Evolutionary conservation across 2,888 invertebrate species (phyloP), one percentile per base, ranked within the genome.

Genomic region (Volucella inanis): DNA sequence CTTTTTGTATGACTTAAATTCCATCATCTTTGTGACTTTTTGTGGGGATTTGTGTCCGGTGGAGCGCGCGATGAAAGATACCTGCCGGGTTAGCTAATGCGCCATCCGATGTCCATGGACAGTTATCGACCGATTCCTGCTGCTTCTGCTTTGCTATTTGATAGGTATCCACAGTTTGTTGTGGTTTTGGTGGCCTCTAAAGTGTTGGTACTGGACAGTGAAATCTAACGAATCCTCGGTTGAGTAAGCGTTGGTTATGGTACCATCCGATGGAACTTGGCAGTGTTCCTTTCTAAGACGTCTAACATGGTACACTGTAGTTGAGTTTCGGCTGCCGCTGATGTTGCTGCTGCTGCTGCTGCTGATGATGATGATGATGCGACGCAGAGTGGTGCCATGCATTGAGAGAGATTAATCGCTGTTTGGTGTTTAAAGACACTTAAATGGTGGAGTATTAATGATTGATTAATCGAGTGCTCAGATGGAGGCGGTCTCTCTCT

Each of bases 391-490:
- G 82, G 68, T 70, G 77, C 82, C 78, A 72, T 43, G 74, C 86
- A 78, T 52, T 65, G 86, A 82, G 81, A 82, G 82, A 86, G 86
- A 86, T 86, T 86, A 86, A 86, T 86, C 81, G 86, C 86, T 86
- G 82, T 86, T 86, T 86, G 86, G 86, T 86, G 86, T 86, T 86
- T 86, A 86, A 86, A 77, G 86, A 86, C 86, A 86, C 86, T 86
- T 86, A 86, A 86, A 77, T 86, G 86, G 82, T 82, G 86, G 86
- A 86, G 77, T 74, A 82, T 82, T 82, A 78, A 86, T 86, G 86
- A 86, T 86, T 86, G 86, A 86, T 86, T 86, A 86, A 86, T 86
- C 86, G 86, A 72, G 43, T 64, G 64, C 38, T 15, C 50, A 64
- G 64, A 49, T 57, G 64, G 70, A 54, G 57, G 49, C 31, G 18